A percentile compares a stretch with the other conserved stretches of the same genome.
phyloP scores from a whole-genome alignment of 2,113 vertebrate species.

The Pedionomus torquatus region DNA sequence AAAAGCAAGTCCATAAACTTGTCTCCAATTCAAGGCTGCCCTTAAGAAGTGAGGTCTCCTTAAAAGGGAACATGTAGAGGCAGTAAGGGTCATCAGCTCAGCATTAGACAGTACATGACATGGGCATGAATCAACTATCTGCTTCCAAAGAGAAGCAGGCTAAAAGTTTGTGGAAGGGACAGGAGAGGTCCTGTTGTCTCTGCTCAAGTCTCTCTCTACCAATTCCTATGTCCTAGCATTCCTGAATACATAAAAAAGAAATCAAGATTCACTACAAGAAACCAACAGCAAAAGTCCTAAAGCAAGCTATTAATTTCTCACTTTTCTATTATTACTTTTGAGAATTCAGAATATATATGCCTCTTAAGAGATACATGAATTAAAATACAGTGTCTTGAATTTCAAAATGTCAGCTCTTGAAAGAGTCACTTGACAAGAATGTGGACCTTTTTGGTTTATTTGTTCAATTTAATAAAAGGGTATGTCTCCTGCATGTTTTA shows the following conservation, averaged over 20 bases:
- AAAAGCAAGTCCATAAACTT: slow-evolving; percentile 68
- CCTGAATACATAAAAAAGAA: neutral
- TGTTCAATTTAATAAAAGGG: neutral
- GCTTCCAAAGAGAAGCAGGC: neutral
- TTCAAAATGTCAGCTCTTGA: neutral
- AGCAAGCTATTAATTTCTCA: neutral
- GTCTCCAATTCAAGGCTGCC: slow-evolving; percentile 11
- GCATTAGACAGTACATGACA: neutral
- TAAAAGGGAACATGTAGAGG: neutral
- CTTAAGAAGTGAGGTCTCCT: neutral
- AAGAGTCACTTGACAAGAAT: neutral
- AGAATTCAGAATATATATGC: neutral
- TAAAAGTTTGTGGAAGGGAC: neutral
- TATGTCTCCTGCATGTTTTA: neutral
- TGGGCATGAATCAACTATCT: neutral
- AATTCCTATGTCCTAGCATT: neutral
- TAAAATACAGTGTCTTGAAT: neutral
- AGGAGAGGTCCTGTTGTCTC: neutral
- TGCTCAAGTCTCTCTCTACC: neutral
- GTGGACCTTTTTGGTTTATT: neutral
- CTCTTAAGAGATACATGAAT: neutral
- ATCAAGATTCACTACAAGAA: neutral
- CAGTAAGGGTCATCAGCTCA: slow-evolving; percentile 3
- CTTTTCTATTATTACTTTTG: neutral
- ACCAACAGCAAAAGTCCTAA: neutral